Conservation (phyloP, 2,888 invertebrate genomes). For the Andrena camellia region DNA sequence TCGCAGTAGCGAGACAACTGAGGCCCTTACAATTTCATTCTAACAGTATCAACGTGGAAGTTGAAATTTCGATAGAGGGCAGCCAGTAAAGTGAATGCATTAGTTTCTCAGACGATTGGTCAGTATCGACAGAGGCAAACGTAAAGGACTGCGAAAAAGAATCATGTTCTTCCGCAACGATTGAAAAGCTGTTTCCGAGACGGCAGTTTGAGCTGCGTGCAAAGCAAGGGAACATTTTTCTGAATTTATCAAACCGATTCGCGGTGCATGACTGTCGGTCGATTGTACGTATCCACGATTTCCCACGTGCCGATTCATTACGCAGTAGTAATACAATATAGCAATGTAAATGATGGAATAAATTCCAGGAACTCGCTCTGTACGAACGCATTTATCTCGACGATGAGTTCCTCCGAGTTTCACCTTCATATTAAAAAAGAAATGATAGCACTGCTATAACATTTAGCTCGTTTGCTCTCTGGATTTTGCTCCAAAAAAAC, state of each 20-base stretch:
- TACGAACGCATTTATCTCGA: neutral
- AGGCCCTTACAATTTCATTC: too few relatives aligned
- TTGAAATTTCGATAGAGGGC: neutral
- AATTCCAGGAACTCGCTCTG: slow-evolving; percentile 7
- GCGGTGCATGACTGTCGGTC: slow-evolving; percentile 10
- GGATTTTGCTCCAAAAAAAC: neutral
- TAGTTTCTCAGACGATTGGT: neutral
- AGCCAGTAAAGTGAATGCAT: neutral
- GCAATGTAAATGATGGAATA: slow-evolving; percentile 12
- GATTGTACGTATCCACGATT: slow-evolving; percentile 12
- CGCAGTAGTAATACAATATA: slow-evolving; percentile 27
- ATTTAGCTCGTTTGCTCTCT: too few relatives aligned
- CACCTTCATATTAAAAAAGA: too few relatives aligned
- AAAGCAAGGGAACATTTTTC: neutral
- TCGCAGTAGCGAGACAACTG: neutral
- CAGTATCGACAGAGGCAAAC: neutral
- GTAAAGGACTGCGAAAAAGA: neutral
- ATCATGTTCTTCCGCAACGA: neutral
- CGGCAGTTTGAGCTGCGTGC: neutral
- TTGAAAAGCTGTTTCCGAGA: neutral
- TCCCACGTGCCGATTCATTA: slow-evolving; percentile 60
- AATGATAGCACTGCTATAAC: too few relatives aligned
- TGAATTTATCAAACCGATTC: slow-evolving; percentile 11
- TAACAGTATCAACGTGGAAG: too few relatives aligned
- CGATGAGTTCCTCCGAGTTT: neutral